phyloP scores from a whole-genome alignment of 2,797 vertebrate genomes.

The Oryzias dopingdopingensis region DNA sequence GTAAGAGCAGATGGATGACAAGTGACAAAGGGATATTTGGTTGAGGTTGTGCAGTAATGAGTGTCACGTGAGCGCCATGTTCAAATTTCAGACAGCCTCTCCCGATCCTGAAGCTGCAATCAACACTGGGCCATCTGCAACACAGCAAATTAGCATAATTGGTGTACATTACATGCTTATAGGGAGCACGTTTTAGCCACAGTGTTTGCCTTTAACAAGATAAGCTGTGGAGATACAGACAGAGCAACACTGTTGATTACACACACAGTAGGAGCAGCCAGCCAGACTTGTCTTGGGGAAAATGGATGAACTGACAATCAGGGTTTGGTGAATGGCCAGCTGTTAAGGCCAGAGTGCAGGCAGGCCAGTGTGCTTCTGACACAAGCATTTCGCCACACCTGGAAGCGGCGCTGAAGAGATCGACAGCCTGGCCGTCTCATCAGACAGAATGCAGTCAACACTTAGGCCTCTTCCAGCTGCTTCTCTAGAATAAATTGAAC shows the following conservation, averaged over 20 bases:
- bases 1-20: constrained; percentile 76
- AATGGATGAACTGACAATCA: constrained; percentile 69
- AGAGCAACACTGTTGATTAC: constrained; percentile 66
- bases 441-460: constrained; percentile 62
- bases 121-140: constrained; percentile 82
- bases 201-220: constrained; percentile 68
- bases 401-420: constrained; percentile 69
- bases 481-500: constrained; percentile 79
- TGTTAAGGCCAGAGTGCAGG: constrained; percentile 75
- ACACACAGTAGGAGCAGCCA: constrained; percentile 46
- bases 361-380: constrained; percentile 69
- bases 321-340: constrained; percentile 72
- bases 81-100: constrained; percentile 66
- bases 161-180: constrained; percentile 80
- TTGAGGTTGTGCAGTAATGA: constrained; percentile 76
- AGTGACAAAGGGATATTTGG: constrained; percentile 69
- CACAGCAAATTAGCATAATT: constrained; percentile 81
- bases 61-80: constrained; percentile 66
- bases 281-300: constrained; percentile 51
- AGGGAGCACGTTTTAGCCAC: constrained; percentile 73
- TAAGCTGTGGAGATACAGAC: constrained; percentile 57
- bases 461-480: constrained; percentile 77
- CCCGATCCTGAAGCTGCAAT: constrained; percentile 78
- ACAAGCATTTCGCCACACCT: constrained; percentile 76
- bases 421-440: constrained; percentile 63